Evolutionary conservation across 2,888 invertebrate species (phyloP), one percentile per base, ranked within the genome.

Genomic region (Anoplius nigerrimus): DNA sequence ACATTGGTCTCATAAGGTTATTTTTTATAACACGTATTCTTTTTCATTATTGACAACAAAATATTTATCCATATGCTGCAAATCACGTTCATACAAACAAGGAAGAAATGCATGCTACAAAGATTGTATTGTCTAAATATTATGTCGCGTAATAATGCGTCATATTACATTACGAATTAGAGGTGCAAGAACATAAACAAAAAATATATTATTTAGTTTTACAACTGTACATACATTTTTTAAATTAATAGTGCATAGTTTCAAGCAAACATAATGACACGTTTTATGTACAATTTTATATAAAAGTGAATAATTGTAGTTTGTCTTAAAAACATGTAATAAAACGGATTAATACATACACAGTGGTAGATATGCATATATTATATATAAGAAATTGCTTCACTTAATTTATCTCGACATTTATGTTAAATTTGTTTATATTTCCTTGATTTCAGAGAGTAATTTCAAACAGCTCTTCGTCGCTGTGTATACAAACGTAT

Each of bases 401-500:
- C 5, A 48, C 13, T 13, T 48, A 5, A 18, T 48, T 48, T 48
- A 16, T 48, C 64, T 42, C 21, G 60, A 65, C 46, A 24, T 43
- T 24, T 43, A 52, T 51, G 22, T 52, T 66, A 48, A 59, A 5
- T 64, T 60, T 54, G 13, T 15, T 11, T 20, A 20, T 27, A 52
- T 55, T 53, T 13, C 43, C 46, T 43, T 15, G 24, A 1, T 34
- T 34, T 34, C 34, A 46, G 22, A 69, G 66, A 60, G 2, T 60
- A 55, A 53, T 64, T n/a, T 69, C 62, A 69, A 48, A 77, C 54
- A 21, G 61, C 21, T 59, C 78, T 67, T 61, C 71, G 69, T 57
- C 82, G 82, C 72, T 86, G 87, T 43, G 74, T 62, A 42, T 75
- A 86, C 58, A 69, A 70, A 73, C 73, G 76, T 65, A 88, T 52